Base-by-base conservation (phyloP, 2,888 invertebrate genomes). In the Pseudococcus longispinus region DNA sequence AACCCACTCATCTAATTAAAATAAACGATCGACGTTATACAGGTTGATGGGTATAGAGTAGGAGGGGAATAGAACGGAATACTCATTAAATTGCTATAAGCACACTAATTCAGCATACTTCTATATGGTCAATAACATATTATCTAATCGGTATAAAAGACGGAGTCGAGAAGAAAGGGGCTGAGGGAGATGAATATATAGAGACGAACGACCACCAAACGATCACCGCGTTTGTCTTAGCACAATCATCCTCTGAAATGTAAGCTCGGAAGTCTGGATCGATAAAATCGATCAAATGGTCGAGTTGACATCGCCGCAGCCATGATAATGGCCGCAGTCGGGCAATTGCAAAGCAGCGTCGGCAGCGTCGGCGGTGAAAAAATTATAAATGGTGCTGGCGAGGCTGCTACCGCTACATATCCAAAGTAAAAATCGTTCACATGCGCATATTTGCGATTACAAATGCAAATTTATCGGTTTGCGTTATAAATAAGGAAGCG, bases 401-500 rank as follows among this genome's bases (percentile, higher is more conserved):
- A 15, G 3, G 82, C 23, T 13, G 70, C 70, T 23, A 60, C 23
- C 13, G 60, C 60, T 8, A 60, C 82, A 44, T 20, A 29, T n/a
- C 42, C 46, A 23, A n/a, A 18, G 42, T 42, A 18, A 51, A 42
- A 51, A 74, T 15, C 44, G 85, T 70, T 65, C 44, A 74, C 85
- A 70, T 74, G 85, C 74, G 29, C 70, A 70, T 85, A 86, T 86
- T 86, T 77, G 51, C 77, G 74, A 86, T 86, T 77, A 86, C 74
- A 74, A 86, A 86, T 86, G 86, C 80, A 86, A 86, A 86, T 86
- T 86, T 86, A 86, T 86, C 86, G 77, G 44, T 32, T 86, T 37
- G 86, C 86, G 51, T 86, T 86, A 86, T 86, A 80, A 80, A 86
- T 85, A 85, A 85, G 74, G 86, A 77, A 86, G 86, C 86, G 55